Evolutionary conservation across 2,113 vertebrate genomes (phyloP), one percentile per base, ranked within the genome.

Genomic region (Andinoacara biseriatus): DNA sequence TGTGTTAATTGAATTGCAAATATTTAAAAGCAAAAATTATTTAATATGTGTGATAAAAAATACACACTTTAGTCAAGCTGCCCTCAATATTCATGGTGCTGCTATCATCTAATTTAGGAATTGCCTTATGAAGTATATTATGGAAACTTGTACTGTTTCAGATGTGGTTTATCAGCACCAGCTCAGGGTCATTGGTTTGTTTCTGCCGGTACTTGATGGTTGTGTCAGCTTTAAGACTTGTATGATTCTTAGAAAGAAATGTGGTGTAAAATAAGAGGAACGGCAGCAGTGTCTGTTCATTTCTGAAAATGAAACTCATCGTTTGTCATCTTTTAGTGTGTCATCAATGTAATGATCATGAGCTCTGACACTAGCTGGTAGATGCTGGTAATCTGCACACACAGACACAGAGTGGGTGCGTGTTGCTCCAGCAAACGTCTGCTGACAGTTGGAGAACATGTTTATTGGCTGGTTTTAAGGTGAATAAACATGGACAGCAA

Each of bases 401-500:
- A 31, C 59, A 46, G 1, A 59, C 43, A 40, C 61, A 58, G 52
- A 63, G 61, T 82, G 78, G 75, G 80, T 65, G 58, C 38, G 3
- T 78, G 76, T 86, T 74, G 24, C 74, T 59, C 49, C 40, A 69
- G 76, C 54, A 67, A 59, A 74, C 13, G 18, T 75, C 76, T 85
- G 63, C 29, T 14, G 26, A 74, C 38, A 74, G 57, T 38, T 58
- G 29, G 8, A 74, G 22, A 83, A 72, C 29, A 38, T 58, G 49
- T 77, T 85, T 29, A 74, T 67, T 59, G 31, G 63, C 38, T 52
- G 24, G 54, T 59, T 86, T 85, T 22, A 65, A 77, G 40, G 59
- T 26, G 56, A 58, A 79, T 81, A 86, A 87, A 76, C 43, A 83
- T 20, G 88, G 65, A 81, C 52, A 59, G 61, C 9, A 15, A 69